Percentiles rank a stretch among this genome's conserved stretches.
Evolutionary conservation across 2,888 invertebrate genomes (phyloP).

Genomic region (Melipona beecheii): DNA sequence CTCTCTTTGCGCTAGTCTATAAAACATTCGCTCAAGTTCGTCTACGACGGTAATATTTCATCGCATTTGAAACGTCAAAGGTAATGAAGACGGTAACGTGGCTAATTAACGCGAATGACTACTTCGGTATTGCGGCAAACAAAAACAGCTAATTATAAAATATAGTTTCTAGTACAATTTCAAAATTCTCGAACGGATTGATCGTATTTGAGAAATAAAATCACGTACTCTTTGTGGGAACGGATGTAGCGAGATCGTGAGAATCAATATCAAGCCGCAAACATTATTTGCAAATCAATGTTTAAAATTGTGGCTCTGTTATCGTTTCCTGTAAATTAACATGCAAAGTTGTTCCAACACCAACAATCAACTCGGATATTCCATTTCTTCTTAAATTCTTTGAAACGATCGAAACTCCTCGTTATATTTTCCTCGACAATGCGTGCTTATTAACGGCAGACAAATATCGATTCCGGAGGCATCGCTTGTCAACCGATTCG

Average conservation of each 20-base stretch:
- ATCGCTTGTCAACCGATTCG: background rate
- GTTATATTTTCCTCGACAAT: background rate
- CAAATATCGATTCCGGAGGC: background rate
- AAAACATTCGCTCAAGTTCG: slow-evolving; percentile 9
- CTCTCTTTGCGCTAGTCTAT: slow-evolving; percentile 3
- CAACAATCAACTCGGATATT: too few relatives aligned
- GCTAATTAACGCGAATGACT: background rate
- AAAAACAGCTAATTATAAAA: slow-evolving; percentile 2
- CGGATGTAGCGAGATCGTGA: background rate
- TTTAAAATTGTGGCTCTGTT: background rate
- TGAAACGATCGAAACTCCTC: too few relatives aligned
- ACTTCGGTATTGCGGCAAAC: background rate
- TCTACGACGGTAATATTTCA: background rate
- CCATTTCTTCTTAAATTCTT: too few relatives aligned
- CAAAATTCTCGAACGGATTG: too few relatives aligned
- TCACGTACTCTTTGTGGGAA: background rate
- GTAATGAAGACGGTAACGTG: background rate
- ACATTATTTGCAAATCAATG: background rate
- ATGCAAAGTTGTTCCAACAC: too few relatives aligned
- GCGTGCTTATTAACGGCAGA: background rate
- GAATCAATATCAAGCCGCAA: background rate
- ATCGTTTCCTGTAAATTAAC: background rate
- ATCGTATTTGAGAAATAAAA: background rate
- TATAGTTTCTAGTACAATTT: background rate
- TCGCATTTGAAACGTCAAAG: background rate